Conservation (phyloP, 1,140 invertebrate genomes). For the Orchestia grillus region DNA sequence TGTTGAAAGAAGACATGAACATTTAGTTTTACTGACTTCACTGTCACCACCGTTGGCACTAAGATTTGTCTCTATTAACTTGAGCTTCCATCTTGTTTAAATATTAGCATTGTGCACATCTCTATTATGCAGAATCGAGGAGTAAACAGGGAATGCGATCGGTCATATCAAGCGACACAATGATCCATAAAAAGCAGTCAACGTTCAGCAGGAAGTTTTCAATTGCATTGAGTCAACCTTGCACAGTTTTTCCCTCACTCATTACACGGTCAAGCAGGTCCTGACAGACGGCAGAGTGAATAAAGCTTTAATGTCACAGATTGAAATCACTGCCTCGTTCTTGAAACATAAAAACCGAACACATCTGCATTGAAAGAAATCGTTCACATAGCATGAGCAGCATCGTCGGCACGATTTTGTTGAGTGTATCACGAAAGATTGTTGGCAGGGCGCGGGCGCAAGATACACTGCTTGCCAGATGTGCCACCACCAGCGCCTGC, state of each 20-base stretch:
- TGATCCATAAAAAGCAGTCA: background rate
- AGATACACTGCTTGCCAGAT: slow-evolving; percentile 28
- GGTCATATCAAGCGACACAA: background rate
- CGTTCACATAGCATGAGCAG: background rate
- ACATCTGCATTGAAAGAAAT: background rate
- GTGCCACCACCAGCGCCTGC: background rate
- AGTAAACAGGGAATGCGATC: background rate
- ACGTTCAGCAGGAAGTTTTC: background rate
- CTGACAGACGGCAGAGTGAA: background rate
- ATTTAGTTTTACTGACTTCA: background rate
- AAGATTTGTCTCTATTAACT: background rate
- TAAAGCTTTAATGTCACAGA: background rate
- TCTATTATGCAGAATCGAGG: background rate
- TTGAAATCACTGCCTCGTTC: background rate
- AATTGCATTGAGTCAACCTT: background rate
- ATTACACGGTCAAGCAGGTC: background rate
- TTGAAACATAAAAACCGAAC: background rate
- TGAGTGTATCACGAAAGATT: slow-evolving; percentile 5
- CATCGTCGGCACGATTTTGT: background rate
- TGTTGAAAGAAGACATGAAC: background rate
- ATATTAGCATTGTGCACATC: background rate
- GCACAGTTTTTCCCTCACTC: background rate
- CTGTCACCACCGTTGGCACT: background rate
- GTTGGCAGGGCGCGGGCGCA: background rate
- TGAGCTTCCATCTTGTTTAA: background rate